Evolutionary conservation across 2,113 vertebrate genomes (phyloP).

Genomic region (Scytalopus superciliaris): DNA sequence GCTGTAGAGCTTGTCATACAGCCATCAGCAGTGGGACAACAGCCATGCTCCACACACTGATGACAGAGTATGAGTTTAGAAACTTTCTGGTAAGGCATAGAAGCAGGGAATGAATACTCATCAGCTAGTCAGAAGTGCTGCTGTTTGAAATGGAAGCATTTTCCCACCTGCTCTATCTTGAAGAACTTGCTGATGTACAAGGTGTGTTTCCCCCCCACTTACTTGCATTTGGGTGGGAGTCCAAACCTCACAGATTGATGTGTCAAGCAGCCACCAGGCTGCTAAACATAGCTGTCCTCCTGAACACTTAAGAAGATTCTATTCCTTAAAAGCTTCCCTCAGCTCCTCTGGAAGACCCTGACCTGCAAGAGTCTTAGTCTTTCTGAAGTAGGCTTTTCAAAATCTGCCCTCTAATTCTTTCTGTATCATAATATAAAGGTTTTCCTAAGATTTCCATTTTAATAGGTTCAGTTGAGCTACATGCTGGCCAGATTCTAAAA

Average conservation of each 20-base stretch:
- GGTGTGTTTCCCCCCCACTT: background rate
- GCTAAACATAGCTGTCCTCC: background rate
- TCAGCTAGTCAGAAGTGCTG: background rate
- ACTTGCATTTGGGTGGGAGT: background rate
- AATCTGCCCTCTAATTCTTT: background rate
- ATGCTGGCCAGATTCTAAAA: background rate
- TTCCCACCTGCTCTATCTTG: background rate
- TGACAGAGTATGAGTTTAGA: background rate
- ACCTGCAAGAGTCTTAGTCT: background rate
- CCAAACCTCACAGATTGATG: background rate
- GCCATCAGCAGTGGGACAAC: background rate
- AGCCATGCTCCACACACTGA: background rate
- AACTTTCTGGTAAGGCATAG: background rate
- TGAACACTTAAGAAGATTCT: background rate
- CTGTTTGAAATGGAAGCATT: background rate
- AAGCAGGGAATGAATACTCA: background rate
- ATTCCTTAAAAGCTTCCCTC: background rate
- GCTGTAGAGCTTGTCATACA: background rate
- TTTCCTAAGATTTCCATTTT: background rate
- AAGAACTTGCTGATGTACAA: background rate
- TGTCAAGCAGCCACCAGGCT: background rate
- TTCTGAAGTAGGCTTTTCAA: background rate
- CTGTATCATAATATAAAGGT: background rate
- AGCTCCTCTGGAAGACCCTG: background rate
- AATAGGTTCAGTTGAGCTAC: background rate